Evolutionary conservation across 2,888 invertebrate species (phyloP).

Genomic region (Scrobipalpa atriplicella): DNA sequence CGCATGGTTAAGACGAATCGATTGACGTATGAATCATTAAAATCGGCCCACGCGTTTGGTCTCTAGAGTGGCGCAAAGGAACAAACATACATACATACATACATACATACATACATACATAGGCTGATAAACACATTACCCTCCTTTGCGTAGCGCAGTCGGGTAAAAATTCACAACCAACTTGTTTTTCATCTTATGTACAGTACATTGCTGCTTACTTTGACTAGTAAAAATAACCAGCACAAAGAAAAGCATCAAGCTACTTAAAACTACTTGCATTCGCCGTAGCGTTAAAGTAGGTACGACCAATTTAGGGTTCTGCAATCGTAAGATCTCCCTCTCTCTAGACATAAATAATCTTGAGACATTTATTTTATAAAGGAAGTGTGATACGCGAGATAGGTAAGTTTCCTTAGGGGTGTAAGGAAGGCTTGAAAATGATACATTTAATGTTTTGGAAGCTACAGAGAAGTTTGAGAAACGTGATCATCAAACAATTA

Average conservation of each 20-base stretch:
- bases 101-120: no score
- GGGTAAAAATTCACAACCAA: no score
- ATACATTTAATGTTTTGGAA: constrained; percentile 8
- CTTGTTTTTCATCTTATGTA: no score
- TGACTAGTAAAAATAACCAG: not conserved
- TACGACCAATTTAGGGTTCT: constrained; percentile 46
- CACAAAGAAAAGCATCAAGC: not conserved
- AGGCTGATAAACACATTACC: no score
- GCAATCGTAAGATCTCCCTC: constrained; percentile 69
- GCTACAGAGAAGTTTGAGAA: not conserved
- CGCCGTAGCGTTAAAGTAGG: not conserved
- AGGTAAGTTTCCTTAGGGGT: constrained; percentile 24
- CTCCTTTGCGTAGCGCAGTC: no score
- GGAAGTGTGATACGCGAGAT: constrained; percentile 69
- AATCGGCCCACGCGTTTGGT: no score
- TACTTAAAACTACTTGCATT: not conserved
- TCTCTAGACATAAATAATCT: constrained; percentile 74
- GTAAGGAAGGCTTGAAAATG: constrained; percentile 10
- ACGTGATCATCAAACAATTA: not conserved
- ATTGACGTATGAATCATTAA: no score
- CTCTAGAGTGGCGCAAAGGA: no score
- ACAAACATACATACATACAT: no score
- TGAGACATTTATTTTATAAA: constrained; percentile 73
- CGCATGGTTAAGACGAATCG: no score
- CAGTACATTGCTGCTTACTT: not conserved